Evolutionary conservation across 2,797 vertebrate genomes (phyloP).

Genomic region (Oophaga sylvatica): DNA sequence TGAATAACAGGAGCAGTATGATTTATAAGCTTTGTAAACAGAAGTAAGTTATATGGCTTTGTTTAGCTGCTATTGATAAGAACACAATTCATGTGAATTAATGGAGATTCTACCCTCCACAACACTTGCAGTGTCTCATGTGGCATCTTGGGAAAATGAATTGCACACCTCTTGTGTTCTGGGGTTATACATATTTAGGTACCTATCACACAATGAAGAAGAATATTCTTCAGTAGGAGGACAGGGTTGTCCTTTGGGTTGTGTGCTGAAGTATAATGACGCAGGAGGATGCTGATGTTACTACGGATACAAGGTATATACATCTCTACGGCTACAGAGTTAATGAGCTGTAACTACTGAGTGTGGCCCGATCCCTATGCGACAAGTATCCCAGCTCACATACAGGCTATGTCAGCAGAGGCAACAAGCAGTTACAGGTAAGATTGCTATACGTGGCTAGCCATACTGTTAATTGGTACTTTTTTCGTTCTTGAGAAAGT

Average conservation of each 20-base stretch:
- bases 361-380: background rate
- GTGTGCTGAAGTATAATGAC: constrained; percentile 33
- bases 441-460: background rate
- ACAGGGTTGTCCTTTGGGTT: constrained; percentile 14
- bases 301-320: constrained; percentile 44
- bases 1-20: no score
- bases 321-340: constrained; percentile 28
- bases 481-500: background rate
- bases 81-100: no score
- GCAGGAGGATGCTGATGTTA: constrained; percentile 49
- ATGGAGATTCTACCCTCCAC: no score
- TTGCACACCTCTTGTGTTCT: no score
- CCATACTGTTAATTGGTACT: background rate
- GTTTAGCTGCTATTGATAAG: no score
- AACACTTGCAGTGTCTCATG: no score
- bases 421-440: background rate
- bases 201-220: background rate
- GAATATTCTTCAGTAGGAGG: constrained; percentile 5
- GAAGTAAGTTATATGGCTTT: no score
- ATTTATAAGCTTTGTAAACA: no score
- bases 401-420: background rate
- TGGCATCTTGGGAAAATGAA: no score
- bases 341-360: background rate
- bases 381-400: background rate
- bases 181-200: no score